A percentile compares a stretch with the other conserved stretches of the same genome.
phyloP scores from a whole-genome alignment of 2,888 invertebrate genomes.

The Tinea trinotella region DNA sequence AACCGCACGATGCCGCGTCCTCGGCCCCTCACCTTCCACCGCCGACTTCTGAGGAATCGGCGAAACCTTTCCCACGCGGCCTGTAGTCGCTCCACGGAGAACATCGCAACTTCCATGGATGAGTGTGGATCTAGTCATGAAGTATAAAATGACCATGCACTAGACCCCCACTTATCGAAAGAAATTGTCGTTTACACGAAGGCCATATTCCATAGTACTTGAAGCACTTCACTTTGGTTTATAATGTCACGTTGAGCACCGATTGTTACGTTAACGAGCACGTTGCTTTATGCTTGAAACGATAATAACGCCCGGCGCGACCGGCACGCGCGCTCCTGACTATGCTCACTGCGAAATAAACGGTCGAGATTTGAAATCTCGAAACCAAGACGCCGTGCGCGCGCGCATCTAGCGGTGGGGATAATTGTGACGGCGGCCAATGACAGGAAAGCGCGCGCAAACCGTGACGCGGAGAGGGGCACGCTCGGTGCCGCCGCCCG shows the following conservation, averaged over 20 bases:
- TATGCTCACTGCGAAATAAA: slow-evolving; percentile 64
- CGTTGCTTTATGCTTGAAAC: slow-evolving; percentile 48
- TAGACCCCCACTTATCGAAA: slow-evolving; percentile 83
- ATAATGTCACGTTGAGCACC: slow-evolving; percentile 2
- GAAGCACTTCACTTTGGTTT: slow-evolving; percentile 26
- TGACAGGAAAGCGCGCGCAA: slow-evolving; percentile 47
- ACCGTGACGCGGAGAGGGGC: slow-evolving; percentile 36
- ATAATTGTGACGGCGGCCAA: slow-evolving; percentile 40
- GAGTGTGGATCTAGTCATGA: slow-evolving; percentile 87
- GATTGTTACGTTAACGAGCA: slow-evolving; percentile 37
- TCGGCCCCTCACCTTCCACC: background rate
- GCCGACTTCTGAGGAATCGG: background rate
- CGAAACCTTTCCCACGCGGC: background rate
- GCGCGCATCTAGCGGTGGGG: slow-evolving; percentile 40
- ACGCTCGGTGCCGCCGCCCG: slow-evolving; percentile 21
- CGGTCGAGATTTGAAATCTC: slow-evolving; percentile 73
- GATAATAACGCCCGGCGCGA: slow-evolving; percentile 26
- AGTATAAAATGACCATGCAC: slow-evolving; percentile 75
- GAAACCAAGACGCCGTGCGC: slow-evolving; percentile 65
- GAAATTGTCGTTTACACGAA: slow-evolving; percentile 60
- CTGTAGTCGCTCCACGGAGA: slow-evolving; percentile 36
- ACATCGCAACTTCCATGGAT: slow-evolving; percentile 78
- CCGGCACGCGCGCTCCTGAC: slow-evolving; percentile 40
- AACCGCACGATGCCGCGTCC: slow-evolving; percentile 22
- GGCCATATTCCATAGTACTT: slow-evolving; percentile 37